Conservation (phyloP, 2,888 invertebrate species). For the Spialia ferax region DNA sequence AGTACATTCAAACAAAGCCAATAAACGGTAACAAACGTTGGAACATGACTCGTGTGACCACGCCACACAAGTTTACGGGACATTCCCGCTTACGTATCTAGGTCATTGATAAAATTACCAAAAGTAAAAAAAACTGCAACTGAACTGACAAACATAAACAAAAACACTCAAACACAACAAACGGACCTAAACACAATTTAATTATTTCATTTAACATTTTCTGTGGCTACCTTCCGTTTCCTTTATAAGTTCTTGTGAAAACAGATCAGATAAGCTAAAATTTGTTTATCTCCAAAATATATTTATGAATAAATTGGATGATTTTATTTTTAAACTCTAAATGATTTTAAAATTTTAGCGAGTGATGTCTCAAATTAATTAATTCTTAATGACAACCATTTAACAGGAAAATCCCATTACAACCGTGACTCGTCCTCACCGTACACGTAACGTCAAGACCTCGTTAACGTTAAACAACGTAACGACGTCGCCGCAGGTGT, state of each 20-base stretch:
- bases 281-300: not conserved
- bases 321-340: too few species aligned
- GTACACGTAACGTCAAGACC: conserved; percentile 23
- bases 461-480: conserved; percentile 37
- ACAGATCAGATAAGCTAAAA: too few species aligned
- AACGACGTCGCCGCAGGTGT: conserved; percentile 39
- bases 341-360: too few species aligned
- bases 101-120: not conserved
- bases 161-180: too few species aligned
- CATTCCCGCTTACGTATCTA: not conserved
- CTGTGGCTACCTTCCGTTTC: too few species aligned
- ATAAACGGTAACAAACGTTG: conserved; percentile 29
- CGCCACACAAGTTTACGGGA: not conserved
- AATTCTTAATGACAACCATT: not conserved
- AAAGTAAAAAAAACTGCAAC: too few species aligned
- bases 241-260: too few species aligned
- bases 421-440: not conserved
- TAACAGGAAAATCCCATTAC: not conserved
- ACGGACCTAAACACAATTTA: too few species aligned
- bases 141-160: too few species aligned
- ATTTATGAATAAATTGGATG: too few species aligned
- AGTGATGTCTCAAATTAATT: not conserved
- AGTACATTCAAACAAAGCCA: conserved; percentile 37
- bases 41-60: conserved; percentile 6
- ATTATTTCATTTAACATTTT: too few species aligned